Evolutionary conservation across 2,797 vertebrate genomes (phyloP), one percentile per base, ranked within the genome.

Genomic region (Melanotaenia maccullochi): DNA sequence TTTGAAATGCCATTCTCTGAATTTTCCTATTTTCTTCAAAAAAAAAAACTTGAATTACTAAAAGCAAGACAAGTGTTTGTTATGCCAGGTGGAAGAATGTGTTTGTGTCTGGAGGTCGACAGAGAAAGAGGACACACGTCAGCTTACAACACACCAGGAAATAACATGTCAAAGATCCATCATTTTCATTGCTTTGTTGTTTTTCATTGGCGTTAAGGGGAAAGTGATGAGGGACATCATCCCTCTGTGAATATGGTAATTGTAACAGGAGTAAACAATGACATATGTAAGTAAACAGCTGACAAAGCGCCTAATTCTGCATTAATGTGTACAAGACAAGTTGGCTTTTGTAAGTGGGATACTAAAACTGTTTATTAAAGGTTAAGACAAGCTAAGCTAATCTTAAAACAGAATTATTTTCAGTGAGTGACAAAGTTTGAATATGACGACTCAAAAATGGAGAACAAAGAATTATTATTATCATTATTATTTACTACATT

Each of bases 121-220:
- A 20, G 13, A 76, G 30, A 58, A 35, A 70, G 24, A 66, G 74
- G 60, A 73, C 22, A 66, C 57, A 70, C 64, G 63, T 68, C 58
- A 72, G 69, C 54, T 32, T 70, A 63, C 40, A 68, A 68, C 59
- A 75, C 71, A 76, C 74, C 59, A 79, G 72, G 79, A 85, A 82
- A 83, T 62, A 76, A 65, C 42, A 62, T 76, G 60, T 78, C 65
- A 71, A 38, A 68, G 33, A 75, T 40, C 54, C 18, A 68, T 49
- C 25, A 54, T 35, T 60, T 65, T 18, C 2, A 65, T 11, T 64
- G 61, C 47, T 60, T 60, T 58, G 57, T 52, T 73, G 36, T 62
- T 70, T 33, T 60, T 40, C 13, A 68, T 13, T 49, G 20, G 60
- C 24, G 20, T 20, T 54, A 60, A 77, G 81, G 62, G 12, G 61